These are phyloP conservation scores for Schizopygopsis pylzovi DNA, from an alignment of 2,797 vertebrate species.

Conservation along the genomic window DNA sequence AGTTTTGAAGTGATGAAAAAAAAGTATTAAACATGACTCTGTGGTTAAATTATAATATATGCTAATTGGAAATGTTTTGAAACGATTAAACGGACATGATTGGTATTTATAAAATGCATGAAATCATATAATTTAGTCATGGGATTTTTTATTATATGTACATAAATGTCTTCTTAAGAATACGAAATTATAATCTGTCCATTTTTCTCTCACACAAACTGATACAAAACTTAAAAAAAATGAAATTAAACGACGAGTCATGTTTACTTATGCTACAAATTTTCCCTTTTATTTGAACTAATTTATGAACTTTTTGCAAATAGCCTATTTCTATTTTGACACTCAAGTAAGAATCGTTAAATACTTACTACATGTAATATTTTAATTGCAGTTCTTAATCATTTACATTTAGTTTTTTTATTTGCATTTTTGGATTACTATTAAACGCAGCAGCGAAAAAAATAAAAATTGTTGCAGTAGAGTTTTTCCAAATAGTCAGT, in stretches of 20 bases:
- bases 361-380: not conserved
- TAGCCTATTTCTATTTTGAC: not conserved
- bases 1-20: not conserved
- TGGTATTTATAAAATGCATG: not conserved
- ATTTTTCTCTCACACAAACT: not conserved
- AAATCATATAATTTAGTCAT: not conserved
- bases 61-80: too few species aligned
- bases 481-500: not conserved
- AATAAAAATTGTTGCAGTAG: not conserved
- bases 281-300: not conserved
- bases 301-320: not conserved
- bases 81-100: not conserved
- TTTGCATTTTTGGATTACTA: not conserved
- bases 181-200: not conserved
- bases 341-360: not conserved
- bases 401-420: not conserved
- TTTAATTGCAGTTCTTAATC: not conserved
- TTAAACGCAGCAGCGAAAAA: not conserved
- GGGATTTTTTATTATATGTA: not conserved
- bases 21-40: too few species aligned
- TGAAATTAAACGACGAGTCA: too few species aligned
- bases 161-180: not conserved
- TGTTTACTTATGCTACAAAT: not conserved
- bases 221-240: not conserved
- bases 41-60: too few species aligned